phyloP scores from a whole-genome alignment of 2,797 vertebrate species.

The Anguilla anguilla region DNA sequence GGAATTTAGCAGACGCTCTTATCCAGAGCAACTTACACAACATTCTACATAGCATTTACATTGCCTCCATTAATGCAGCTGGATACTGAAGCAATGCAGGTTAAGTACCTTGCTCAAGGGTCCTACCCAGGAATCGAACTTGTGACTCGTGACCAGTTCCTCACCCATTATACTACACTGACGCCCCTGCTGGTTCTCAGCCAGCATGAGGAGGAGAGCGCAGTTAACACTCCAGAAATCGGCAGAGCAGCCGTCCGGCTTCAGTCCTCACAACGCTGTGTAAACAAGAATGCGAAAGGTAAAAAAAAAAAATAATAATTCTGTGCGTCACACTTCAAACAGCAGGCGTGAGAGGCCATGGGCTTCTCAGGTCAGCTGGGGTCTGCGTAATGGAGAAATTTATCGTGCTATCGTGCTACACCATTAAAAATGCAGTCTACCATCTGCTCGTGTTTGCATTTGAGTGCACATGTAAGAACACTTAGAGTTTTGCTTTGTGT shows the following conservation, averaged over 20 bases:
- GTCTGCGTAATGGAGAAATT: background rate
- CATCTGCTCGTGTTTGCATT: background rate
- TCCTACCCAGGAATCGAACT: no score
- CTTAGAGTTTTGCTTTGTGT: background rate
- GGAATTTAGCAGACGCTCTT: no score
- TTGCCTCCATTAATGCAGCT: no score
- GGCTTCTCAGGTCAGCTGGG: background rate
- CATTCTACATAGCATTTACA: no score
- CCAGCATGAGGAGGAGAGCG: no score
- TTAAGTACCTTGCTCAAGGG: no score
- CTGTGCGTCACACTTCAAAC: background rate
- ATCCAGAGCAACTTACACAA: no score
- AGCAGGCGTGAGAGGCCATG: background rate
- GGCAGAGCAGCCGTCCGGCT: background rate
- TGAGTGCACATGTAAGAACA: background rate
- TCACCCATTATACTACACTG: no score
- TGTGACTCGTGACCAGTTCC: no score
- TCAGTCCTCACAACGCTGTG: background rate
- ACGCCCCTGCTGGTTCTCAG: background rate
- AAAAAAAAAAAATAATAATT: no score
- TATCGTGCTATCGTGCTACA: no score
- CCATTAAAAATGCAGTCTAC: background rate
- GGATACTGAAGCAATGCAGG: no score
- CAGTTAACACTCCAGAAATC: background rate
- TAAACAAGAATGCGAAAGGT: background rate